A percentile compares a stretch with the other conserved stretches of the same genome.
phyloP scores from a whole-genome alignment of 2,797 vertebrate genomes.

The Phalanger gymnotis region DNA sequence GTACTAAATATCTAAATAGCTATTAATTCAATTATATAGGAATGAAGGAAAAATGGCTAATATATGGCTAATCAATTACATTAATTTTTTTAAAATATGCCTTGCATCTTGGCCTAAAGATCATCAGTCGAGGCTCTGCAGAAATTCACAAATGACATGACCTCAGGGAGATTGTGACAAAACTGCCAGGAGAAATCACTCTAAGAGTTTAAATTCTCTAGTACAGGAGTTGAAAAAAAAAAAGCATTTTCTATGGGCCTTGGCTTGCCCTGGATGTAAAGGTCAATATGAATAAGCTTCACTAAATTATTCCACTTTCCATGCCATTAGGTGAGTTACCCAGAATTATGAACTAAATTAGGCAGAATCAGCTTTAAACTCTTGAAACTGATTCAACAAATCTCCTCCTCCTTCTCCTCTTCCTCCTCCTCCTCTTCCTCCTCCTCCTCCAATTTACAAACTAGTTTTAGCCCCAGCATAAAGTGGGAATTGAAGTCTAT shows the following conservation, averaged over 20 bases:
- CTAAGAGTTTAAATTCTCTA: neutral
- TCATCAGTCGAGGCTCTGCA: neutral
- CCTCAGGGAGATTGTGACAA: neutral
- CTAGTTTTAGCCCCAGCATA: neutral
- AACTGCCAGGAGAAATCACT: neutral
- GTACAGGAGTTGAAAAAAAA: neutral
- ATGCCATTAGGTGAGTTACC: neutral
- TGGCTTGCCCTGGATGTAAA: neutral
- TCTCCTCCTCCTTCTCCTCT: slow-evolving; percentile 5
- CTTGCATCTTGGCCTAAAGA: neutral
- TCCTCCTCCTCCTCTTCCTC: slow-evolving; percentile 4
- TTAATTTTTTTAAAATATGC: neutral
- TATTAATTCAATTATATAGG: neutral
- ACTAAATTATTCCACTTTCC: neutral
- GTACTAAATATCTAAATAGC: neutral
- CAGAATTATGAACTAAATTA: slow-evolving; percentile 14
- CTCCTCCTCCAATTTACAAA: neutral
- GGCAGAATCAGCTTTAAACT: neutral
- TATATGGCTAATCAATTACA: neutral
- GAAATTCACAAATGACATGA: slow-evolving; percentile 11
- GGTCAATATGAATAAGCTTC: neutral
- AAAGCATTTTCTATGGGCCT: neutral
- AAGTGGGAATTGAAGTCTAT: neutral
- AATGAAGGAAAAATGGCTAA: neutral
- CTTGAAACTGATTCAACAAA: slow-evolving; percentile 18